Percentiles rank a stretch among this genome's conserved stretches.
phyloP scores from a whole-genome alignment of 2,888 invertebrate genomes.

The Dasypolia templi region DNA sequence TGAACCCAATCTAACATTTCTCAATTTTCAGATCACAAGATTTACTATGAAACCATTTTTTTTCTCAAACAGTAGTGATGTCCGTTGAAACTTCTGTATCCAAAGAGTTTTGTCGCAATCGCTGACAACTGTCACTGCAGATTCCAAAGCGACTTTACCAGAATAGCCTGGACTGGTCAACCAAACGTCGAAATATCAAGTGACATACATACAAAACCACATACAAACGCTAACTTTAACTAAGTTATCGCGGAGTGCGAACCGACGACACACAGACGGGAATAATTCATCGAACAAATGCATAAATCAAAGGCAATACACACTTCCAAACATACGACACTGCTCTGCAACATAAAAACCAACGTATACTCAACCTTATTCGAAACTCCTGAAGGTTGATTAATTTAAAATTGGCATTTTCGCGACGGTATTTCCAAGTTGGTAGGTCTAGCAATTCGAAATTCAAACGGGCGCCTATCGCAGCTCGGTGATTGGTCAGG shows the following conservation, averaged over 20 bases:
- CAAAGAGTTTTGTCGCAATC: not conserved
- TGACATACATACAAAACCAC: slow-evolving; percentile 58
- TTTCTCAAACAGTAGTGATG: too few relatives aligned
- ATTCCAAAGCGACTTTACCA: not conserved
- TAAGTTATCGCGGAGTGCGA: slow-evolving; percentile 80
- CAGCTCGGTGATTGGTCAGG: slow-evolving; percentile 87
- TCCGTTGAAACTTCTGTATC: not conserved
- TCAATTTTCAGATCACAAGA: not conserved
- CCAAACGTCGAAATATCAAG: slow-evolving; percentile 30
- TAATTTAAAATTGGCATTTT: slow-evolving; percentile 60
- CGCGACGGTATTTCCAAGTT: slow-evolving; percentile 66
- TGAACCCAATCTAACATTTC: not conserved
- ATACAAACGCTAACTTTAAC: slow-evolving; percentile 61
- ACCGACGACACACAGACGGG: slow-evolving; percentile 81
- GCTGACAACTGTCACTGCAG: not conserved
- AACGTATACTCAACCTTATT: slow-evolving; percentile 62
- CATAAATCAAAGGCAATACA: slow-evolving; percentile 88
- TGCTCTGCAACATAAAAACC: slow-evolving; percentile 40
- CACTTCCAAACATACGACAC: slow-evolving; percentile 67
- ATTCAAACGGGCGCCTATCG: slow-evolving; percentile 88
- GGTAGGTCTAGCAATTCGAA: slow-evolving; percentile 82
- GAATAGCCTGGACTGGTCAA: not conserved
- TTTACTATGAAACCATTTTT: not conserved
- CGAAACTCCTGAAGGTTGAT: slow-evolving; percentile 17
- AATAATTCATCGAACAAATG: slow-evolving; percentile 89